Evolutionary conservation across 1,140 invertebrate species (phyloP), one percentile per base, ranked within the genome.

Genomic region (Procambarus clarkii): DNA sequence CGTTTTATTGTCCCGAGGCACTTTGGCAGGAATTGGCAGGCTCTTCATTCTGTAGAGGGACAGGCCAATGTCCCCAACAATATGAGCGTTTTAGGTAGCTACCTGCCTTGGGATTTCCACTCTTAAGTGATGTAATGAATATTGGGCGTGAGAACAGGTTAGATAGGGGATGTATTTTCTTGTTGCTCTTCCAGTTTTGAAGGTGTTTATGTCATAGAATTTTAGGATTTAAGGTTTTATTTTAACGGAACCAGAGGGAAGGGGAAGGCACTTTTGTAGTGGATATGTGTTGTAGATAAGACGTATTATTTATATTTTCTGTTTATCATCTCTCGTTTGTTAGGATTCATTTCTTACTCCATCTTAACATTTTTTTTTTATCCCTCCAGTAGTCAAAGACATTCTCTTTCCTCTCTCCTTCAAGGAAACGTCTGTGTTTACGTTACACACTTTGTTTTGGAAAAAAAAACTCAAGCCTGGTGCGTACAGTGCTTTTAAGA

Each of bases 401-500:
- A 15, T n/a, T 69, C 15, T 69, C 5, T 69, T n/a, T 64, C 15
- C 60, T 69, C 60, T 18, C 60, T 69, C 60, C 21, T 4, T n/a
- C n/a, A n/a, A n/a, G n/a, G n/a, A n/a, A n/a, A n/a, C n/a, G n/a
- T n/a, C n/a, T n/a, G n/a, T n/a, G n/a, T n/a, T 8, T 60, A 0
- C 15, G 46, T 18, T n/a, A 15, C n/a, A 34, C 54, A 18, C 58
- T 54, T 83, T 58, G n/a, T n/a, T n/a, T n/a, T n/a, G n/a, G n/a
- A 7, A 8, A 64, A 46, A 64, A 81, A 80, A 88, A 88, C 45
- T 21, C n/a, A 79, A 45, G 54, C 58, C 79, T 50, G 15, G 58
- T 64, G 71, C 74, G 69, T 45, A 84, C 64, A 83, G 84, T 90
- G 88, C 88, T 90, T 90, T 90, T 90, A 83, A 69, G 54, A 45